Base-by-base conservation (phyloP, 2,797 vertebrate species). In the Mallotus villosus region DNA sequence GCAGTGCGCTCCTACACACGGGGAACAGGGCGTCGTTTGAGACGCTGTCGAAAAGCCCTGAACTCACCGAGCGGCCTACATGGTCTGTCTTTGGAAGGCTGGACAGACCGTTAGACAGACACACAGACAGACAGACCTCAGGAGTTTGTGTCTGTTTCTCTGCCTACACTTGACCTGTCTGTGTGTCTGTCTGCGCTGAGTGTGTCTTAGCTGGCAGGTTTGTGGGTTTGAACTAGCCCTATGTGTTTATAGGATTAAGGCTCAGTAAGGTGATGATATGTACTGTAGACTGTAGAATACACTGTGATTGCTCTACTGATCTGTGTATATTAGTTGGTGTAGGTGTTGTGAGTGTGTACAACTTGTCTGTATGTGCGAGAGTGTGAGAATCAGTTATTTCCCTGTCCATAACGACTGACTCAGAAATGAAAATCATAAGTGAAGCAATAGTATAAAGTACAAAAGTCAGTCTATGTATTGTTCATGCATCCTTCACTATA, bases 121-220 rank as follows among this genome's bases (percentile, higher is more conserved):
- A 92, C 89, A 93, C 92, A 93, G 92, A 93, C 93, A 93, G 92
- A 94, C 93, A 93, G 93, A 93, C 90, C 86, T 91, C 87, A 89
- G 87, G 73, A 91, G 85, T 67, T 67, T 89, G 89, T 89, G 92
- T 92, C 91, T 92, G 91, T 89, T 91, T 86, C 83, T 89, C 90
- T 89, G 89, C 87, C 92, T 93, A 90, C 87, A 77, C 90, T 92
- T 82, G 82, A 92, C 92, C 90, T 92, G 92, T 93, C 92, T 93
- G 92, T 93, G 90, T 91, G 91, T 93, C 91, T 92, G 90, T 84
- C 78, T 83, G 81, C 70, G 61, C 79, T 90, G 86, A 82, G 73
- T 91, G 86, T 87, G 83, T 75, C 85, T 70, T 73, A 58, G 71
- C 85, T 88, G 84, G 73, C 85, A 78, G 71, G 79, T 82, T 78